Evolutionary conservation across 1,140 invertebrate species (phyloP), one percentile per base, ranked within the genome.

Genomic region (Temnothorax nylanderi): DNA sequence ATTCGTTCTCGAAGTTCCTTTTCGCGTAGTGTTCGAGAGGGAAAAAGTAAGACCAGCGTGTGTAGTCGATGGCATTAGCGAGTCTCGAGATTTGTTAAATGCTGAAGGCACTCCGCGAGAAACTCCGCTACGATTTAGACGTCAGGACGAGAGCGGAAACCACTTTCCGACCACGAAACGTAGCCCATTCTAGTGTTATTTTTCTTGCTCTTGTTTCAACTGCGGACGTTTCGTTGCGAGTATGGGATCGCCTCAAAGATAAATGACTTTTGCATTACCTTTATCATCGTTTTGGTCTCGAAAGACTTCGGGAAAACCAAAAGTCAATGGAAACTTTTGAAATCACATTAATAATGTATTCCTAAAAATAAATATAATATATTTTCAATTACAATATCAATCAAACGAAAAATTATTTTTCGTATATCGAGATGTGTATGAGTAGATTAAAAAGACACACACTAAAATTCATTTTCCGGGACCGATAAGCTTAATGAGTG

Each of bases 81-180:
- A 69, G 64, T 86, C 75, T 56, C 44, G 81, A 89, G 77, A 90
- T 87, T 76, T 85, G 89, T 91, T 90, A 90, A 93, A 85, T 90
- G 89, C 88, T 88, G 87, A 89, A 89, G 87, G 77, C 89, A 90
- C 90, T 89, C 76, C 78, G 88, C 86, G 87, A 88, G 88, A 91
- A 88, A 90, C 87, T 91, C 88, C 21, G 80, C 77, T 86, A 88
- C 82, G 87, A 88, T 88, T 92, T 91, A 91, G 90, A 93, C 92
- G 90, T 92, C 89, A 65, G 51, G 81, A 75, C 87, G 89, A 80
- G 86, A 89, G 85, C 91, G 92, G 88, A 92, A 86, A 90, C 85
- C 90, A 91, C 93, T 93, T 92, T 92, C 88, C 87, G 89, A 89
- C 89, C 91, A 91, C 89, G 80, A 82, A 82, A 82, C 80, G 80